Evolutionary conservation across 2,888 invertebrate species (phyloP).

Genomic region (Omphaloscelis lunosa): DNA sequence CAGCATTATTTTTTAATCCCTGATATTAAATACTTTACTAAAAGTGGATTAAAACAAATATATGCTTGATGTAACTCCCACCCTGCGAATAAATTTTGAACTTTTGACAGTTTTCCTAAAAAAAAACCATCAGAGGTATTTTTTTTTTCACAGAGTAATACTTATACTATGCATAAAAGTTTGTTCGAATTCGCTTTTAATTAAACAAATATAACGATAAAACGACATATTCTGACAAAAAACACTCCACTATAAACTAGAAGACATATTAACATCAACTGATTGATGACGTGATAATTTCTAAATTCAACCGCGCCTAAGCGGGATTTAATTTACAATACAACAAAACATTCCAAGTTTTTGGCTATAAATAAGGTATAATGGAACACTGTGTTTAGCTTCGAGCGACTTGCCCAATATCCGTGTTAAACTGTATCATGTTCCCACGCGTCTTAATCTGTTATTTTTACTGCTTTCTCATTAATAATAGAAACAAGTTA

Average conservation of each 20-base stretch:
- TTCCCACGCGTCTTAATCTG: constrained; percentile 72
- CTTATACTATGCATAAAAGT: background rate
- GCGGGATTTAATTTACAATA: constrained; percentile 72
- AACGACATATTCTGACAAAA: background rate
- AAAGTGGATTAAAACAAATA: background rate
- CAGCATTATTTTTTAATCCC: background rate
- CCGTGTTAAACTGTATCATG: constrained; percentile 62
- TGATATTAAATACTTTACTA: background rate
- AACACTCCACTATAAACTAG: constrained; percentile 51
- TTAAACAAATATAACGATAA: background rate
- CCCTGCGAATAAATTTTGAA: background rate
- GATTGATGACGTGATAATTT: constrained; percentile 71
- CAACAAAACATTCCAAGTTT: constrained; percentile 64
- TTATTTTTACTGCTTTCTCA: constrained; percentile 69
- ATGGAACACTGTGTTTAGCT: constrained; percentile 72
- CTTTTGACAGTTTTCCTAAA: background rate
- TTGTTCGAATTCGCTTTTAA: background rate
- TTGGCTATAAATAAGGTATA: constrained; percentile 73
- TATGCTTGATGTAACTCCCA: background rate
- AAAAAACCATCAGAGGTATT: background rate
- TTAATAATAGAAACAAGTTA: constrained; percentile 68
- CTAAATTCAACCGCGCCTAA: constrained; percentile 62
- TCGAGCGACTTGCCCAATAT: constrained; percentile 71
- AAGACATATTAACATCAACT: constrained; percentile 51
- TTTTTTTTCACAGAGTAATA: background rate